Conservation (phyloP, 2,888 invertebrate species). For the Euspilapteryx auroguttella region DNA sequence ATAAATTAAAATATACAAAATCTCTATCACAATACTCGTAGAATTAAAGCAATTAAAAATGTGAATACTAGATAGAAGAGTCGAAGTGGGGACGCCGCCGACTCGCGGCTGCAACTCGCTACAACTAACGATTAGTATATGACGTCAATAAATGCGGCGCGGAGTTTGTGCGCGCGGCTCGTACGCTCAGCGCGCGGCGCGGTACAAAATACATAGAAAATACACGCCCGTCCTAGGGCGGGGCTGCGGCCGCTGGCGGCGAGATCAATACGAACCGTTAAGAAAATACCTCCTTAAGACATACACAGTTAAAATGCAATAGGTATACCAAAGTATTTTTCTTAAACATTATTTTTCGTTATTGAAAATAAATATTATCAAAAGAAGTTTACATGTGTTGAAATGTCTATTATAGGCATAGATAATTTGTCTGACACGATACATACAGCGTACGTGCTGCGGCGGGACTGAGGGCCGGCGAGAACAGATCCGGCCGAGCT, state of each 20-base stretch:
- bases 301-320: conserved; percentile 44
- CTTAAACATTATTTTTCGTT: conserved; percentile 39
- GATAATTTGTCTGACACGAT: conserved; percentile 43
- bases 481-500: conserved; percentile 14
- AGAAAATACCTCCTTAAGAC: conserved; percentile 32
- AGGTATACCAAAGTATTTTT: conserved; percentile 52
- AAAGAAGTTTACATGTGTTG: conserved; percentile 44
- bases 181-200: conserved; percentile 11
- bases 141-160: no score
- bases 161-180: neutral
- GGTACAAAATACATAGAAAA: conserved; percentile 59
- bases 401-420: conserved; percentile 29
- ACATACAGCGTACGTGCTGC: conserved; percentile 14
- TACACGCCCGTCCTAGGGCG: conserved; percentile 25
- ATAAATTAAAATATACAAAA: conserved; percentile 63
- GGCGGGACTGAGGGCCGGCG: neutral
- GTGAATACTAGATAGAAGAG: no score
- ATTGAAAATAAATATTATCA: conserved; percentile 49
- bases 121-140: no score
- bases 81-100: conserved; percentile 24
- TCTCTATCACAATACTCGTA: conserved; percentile 63
- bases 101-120: no score
- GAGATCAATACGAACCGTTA: conserved; percentile 29
- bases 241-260: conserved; percentile 14
- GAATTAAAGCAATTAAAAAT: conserved; percentile 61